phyloP scores from a whole-genome alignment of 2,797 vertebrate genomes.

The Hippocampus kuda region DNA sequence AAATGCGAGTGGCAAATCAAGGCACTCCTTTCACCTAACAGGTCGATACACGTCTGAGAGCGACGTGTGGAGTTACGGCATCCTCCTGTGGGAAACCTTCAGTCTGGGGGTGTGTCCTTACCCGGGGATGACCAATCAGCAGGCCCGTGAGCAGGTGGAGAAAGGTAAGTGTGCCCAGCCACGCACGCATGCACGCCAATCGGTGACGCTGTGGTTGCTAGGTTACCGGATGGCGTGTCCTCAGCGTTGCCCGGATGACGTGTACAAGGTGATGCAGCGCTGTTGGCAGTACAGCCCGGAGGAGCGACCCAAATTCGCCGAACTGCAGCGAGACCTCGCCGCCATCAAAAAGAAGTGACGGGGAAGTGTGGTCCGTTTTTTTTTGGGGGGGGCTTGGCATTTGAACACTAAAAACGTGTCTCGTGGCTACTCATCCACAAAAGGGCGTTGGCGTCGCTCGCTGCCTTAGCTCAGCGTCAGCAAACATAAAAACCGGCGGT shows the following conservation, averaged over 20 bases:
- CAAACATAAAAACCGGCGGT: not conserved
- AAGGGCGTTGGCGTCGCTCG: not conserved
- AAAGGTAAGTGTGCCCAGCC: slow-evolving; percentile 69
- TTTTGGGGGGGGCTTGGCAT: not conserved
- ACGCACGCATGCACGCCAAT: not conserved
- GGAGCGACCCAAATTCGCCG: slow-evolving; percentile 83
- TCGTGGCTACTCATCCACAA: not conserved
- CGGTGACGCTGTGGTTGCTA: slow-evolving; percentile 33
- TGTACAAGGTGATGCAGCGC: slow-evolving; percentile 86
- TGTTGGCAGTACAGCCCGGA: slow-evolving; percentile 96
- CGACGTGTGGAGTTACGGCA: slow-evolving; percentile 94
- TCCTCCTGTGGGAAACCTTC: slow-evolving; percentile 96
- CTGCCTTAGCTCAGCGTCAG: not conserved
- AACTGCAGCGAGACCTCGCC: slow-evolving; percentile 83
- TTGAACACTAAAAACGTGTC: not conserved
- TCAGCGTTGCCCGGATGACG: slow-evolving; percentile 91
- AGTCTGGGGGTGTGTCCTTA: slow-evolving; percentile 93
- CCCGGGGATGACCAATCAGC: slow-evolving; percentile 96
- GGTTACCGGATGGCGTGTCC: slow-evolving; percentile 93
- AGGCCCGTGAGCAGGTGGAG: slow-evolving; percentile 93
- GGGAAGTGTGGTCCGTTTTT: not conserved
- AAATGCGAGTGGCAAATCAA: not conserved
- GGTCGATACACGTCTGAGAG: slow-evolving; percentile 97
- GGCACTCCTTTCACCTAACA: slow-evolving; percentile 41
- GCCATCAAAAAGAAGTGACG: slow-evolving; percentile 77